Evolutionary conservation across 1,140 invertebrate species (phyloP), one percentile per base, ranked within the genome.

Genomic region (Brachionus sp.): DNA sequence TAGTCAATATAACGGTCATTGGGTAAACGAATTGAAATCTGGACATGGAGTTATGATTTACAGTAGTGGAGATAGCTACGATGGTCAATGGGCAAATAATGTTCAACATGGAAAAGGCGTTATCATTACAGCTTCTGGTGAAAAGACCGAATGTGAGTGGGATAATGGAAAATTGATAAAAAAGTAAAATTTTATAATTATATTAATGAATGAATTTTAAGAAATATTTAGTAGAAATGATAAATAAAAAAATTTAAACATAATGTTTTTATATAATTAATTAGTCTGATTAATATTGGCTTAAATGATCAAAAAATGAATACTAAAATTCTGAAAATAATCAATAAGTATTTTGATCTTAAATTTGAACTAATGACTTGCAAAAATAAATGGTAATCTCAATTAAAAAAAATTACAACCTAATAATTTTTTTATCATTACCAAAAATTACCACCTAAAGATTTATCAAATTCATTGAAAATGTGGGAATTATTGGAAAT

Each of bases 101-200:
- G 23, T 33, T 29, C 73, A 77, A 77, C 73, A 77, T 16, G 73
- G 73, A n/a, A 77, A 50, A 33, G 73, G 73, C 5, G n/a, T 39
- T 77, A n/a, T 77, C 3, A 77, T 50, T 50, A 29, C 12, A 13
- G 42, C 73, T 1, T 29, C 16, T 29, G 44, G 73, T 29, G 44
- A 77, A 6, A 23, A 23, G 19, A n/a, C 33, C 25, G 73, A 77
- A 50, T n/a, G 73, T 29, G 73, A 77, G 5, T 77, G 73, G 73
- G 5, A 50, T 33, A 53, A 77, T 33, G 73, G 73, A 7, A 39
- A 37, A 16, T 19, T 39, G 16, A 16, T 37, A 16, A 39, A 70
- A 33, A 66, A 66, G 16, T 66, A 37, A n/a, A 12, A n/a, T n/a
- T 66, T 33, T n/a, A 46, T 2, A 46, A 46, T 46, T n/a, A 46